A percentile compares a stretch with the other conserved stretches of the same genome.
phyloP scores from a whole-genome alignment of 1,140 invertebrate species.

The Euwallacea similis region DNA sequence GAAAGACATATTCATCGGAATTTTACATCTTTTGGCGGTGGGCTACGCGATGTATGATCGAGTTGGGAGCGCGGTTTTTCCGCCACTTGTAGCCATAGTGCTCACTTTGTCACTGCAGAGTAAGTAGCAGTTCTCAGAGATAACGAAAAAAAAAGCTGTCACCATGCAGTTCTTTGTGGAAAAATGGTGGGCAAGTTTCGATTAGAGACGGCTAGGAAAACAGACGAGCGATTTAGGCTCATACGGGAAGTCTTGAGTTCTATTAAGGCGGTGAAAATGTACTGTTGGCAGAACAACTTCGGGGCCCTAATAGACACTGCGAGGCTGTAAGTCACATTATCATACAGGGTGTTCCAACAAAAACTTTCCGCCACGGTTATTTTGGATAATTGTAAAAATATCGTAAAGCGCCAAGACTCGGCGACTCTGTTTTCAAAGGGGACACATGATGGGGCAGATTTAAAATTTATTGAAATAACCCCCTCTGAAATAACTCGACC shows the following conservation, averaged over 20 bases:
- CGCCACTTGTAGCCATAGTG: slow-evolving; percentile 76
- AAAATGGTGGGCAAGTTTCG: slow-evolving; percentile 34
- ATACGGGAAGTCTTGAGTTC: slow-evolving; percentile 45
- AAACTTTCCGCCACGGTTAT: no score
- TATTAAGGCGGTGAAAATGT: slow-evolving; percentile 48
- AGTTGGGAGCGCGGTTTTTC: slow-evolving; percentile 72
- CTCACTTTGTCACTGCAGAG: slow-evolving; percentile 76
- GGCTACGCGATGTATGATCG: slow-evolving; percentile 74
- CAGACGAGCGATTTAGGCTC: slow-evolving; percentile 44
- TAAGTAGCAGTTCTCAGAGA: slow-evolving; percentile 5
- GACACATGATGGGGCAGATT: no score
- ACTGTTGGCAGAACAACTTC: slow-evolving; percentile 45
- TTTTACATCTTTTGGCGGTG: slow-evolving; percentile 74
- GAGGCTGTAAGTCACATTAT: slow-evolving; percentile 35
- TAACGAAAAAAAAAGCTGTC: neutral
- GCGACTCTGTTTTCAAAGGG: neutral
- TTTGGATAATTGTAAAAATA: no score
- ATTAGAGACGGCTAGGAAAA: slow-evolving; percentile 40
- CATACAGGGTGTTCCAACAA: no score
- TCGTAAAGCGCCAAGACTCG: neutral
- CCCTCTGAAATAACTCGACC: no score
- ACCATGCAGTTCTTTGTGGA: slow-evolving; percentile 35
- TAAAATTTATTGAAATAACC: no score
- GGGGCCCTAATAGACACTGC: slow-evolving; percentile 31
- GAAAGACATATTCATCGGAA: slow-evolving; percentile 81